These are phyloP conservation scores for Apoda limacodes DNA, from an alignment of 2,888 invertebrate species.

Conservation along the genomic window DNA sequence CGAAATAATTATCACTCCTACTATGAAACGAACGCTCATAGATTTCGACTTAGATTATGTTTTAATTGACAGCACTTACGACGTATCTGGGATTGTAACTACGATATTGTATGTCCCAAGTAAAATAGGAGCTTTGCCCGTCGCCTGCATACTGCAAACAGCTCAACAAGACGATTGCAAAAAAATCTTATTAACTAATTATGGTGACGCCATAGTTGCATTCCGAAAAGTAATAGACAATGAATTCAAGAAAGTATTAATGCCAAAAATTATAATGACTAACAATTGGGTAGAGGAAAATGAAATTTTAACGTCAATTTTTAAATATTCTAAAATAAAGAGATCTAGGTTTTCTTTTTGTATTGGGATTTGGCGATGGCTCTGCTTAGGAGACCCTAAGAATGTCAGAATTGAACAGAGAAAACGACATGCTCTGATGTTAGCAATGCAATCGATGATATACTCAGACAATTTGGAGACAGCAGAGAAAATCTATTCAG, in stretches of 20 bases:
- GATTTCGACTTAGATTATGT: conserved; percentile 21
- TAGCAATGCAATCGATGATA: conserved; percentile 18
- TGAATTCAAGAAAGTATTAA: conserved; percentile 17
- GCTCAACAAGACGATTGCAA: too few relatives aligned
- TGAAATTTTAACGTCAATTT: conserved; percentile 19
- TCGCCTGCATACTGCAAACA: conserved; percentile 26
- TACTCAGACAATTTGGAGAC: conserved; percentile 10
- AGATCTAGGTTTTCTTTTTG: conserved; percentile 19
- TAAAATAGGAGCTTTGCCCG: conserved; percentile 26
- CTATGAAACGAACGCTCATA: conserved; percentile 26
- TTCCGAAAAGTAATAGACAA: conserved; percentile 22
- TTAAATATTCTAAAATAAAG: conserved; percentile 17
- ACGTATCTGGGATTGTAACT: conserved; percentile 15
- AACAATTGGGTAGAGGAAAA: conserved; percentile 21
- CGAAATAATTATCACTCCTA: conserved; percentile 25
- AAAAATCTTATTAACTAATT: conserved; percentile 21
- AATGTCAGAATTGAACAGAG: conserved; percentile 13
- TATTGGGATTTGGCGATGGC: conserved; percentile 20
- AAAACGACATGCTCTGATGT: conserved; percentile 19
- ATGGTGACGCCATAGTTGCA: conserved; percentile 22
- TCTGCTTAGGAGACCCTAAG: conserved; percentile 11
- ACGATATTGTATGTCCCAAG: conserved; percentile 26
- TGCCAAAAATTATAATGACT: conserved; percentile 23
- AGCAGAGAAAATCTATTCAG: conserved; percentile 5
- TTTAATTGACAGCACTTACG: conserved; percentile 22